These are phyloP conservation scores for Ochlodes sylvanus DNA, from an alignment of 2,888 invertebrate genomes.

Conservation along the genomic window DNA sequence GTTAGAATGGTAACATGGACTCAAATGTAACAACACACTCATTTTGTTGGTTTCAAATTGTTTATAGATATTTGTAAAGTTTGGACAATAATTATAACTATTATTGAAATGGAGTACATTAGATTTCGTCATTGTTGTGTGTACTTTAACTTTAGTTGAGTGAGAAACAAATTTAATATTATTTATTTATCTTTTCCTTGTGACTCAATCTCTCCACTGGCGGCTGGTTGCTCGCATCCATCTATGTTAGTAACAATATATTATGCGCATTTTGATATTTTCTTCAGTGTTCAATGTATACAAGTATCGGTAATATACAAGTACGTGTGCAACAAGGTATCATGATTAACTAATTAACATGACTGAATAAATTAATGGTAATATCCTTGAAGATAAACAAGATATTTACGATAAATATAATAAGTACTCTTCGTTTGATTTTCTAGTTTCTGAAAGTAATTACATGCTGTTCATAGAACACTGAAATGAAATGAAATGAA, in stretches of 20 bases:
- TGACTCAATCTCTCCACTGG: conserved; percentile 25
- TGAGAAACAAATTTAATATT: conserved; percentile 34
- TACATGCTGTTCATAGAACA: too few species aligned
- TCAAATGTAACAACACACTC: conserved; percentile 46
- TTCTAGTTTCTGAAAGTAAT: too few species aligned
- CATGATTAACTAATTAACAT: too few species aligned
- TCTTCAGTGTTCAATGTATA: neutral
- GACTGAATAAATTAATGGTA: too few species aligned
- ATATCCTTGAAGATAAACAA: too few species aligned
- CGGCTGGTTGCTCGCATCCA: conserved; percentile 13
- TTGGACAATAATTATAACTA: conserved; percentile 80
- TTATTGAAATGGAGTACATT: conserved; percentile 58
- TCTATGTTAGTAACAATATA: neutral
- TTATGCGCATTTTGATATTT: neutral
- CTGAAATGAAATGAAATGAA: too few species aligned
- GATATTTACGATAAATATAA: too few species aligned
- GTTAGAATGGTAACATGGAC: conserved; percentile 52
- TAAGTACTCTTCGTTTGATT: too few species aligned
- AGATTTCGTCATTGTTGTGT: conserved; percentile 50
- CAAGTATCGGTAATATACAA: neutral
- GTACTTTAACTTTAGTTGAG: conserved; percentile 41
- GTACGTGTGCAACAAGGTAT: neutral
- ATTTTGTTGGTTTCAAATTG: conserved; percentile 57
- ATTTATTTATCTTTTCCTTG: conserved; percentile 23
- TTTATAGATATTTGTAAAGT: conserved; percentile 78